phyloP scores from a whole-genome alignment of 2,113 vertebrate species.

The Periophthalmodon schlosseri region DNA sequence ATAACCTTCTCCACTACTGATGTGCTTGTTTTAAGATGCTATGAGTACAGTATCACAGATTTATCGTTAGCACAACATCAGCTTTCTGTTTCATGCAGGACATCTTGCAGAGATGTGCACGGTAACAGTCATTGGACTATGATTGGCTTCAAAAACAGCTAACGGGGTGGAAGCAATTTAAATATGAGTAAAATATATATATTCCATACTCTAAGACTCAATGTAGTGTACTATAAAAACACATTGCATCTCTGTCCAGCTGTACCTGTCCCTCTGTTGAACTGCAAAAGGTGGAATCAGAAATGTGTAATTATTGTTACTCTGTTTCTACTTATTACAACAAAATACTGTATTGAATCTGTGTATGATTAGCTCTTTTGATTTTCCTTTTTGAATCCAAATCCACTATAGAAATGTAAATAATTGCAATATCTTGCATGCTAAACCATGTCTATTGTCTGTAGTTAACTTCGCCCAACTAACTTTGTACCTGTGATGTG shows the following conservation, averaged over 20 bases:
- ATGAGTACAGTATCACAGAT: neutral
- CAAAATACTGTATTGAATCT: neutral
- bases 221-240: neutral
- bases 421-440: neutral
- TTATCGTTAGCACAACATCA: neutral
- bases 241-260: neutral
- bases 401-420: neutral
- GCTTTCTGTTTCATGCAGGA: too few species aligned
- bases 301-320: neutral
- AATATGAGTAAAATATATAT: neutral
- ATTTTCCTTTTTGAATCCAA: too few species aligned
- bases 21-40: neutral
- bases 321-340: neutral
- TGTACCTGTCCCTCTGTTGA: neutral
- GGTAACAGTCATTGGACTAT: neutral
- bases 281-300: too few species aligned
- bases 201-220: neutral
- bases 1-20: neutral
- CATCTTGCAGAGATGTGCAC: too few species aligned
- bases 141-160: neutral
- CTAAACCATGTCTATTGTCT: slow-evolving; percentile 26
- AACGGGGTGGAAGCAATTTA: neutral
- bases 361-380: too few species aligned
- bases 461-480: slow-evolving; percentile 42
- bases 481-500: slow-evolving; percentile 47